Conservation (phyloP, 1,140 invertebrate species). For the Anthonomus grandis region DNA sequence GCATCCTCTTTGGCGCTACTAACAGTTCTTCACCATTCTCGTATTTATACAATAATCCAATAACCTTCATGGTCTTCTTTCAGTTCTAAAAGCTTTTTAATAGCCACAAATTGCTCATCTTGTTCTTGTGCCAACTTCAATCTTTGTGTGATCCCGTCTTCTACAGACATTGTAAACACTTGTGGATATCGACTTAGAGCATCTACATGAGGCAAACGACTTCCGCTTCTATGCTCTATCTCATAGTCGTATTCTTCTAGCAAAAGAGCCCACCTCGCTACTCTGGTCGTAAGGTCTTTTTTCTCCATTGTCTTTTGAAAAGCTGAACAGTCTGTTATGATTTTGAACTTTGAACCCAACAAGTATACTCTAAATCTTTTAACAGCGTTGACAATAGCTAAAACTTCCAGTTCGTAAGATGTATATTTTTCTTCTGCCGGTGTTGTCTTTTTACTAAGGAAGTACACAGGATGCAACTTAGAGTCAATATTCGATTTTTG, state of each 20-base stretch:
- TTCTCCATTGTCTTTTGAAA: constrained; percentile 38
- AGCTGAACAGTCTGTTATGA: constrained; percentile 46
- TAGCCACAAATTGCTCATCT: constrained; percentile 29
- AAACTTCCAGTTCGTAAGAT: constrained; percentile 46
- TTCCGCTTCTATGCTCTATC: constrained; percentile 42
- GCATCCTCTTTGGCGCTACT: constrained; percentile 27
- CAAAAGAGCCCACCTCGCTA: constrained; percentile 44
- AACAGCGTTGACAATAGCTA: constrained; percentile 53
- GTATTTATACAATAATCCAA: constrained; percentile 30
- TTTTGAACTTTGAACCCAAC: constrained; percentile 50
- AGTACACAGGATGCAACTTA: constrained; percentile 48
- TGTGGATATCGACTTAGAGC: constrained; percentile 46
- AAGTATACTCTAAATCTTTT: constrained; percentile 53
- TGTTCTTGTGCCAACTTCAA: constrained; percentile 26
- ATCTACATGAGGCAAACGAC: constrained; percentile 49
- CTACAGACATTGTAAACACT: constrained; percentile 23
- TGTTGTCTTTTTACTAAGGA: constrained; percentile 23
- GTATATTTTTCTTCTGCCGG: constrained; percentile 43
- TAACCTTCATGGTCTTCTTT: constrained; percentile 31
- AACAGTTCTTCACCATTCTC: constrained; percentile 25
- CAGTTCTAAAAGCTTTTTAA: constrained; percentile 30
- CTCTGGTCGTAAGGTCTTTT: constrained; percentile 35
- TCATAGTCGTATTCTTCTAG: constrained; percentile 44
- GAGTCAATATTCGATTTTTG: constrained; percentile 39
- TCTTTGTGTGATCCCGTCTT: constrained; percentile 15